A percentile compares a stretch with the other conserved stretches of the same genome.
Conservation (phyloP, 2,797 vertebrate species). For the Dermochelys coriacea region DNA sequence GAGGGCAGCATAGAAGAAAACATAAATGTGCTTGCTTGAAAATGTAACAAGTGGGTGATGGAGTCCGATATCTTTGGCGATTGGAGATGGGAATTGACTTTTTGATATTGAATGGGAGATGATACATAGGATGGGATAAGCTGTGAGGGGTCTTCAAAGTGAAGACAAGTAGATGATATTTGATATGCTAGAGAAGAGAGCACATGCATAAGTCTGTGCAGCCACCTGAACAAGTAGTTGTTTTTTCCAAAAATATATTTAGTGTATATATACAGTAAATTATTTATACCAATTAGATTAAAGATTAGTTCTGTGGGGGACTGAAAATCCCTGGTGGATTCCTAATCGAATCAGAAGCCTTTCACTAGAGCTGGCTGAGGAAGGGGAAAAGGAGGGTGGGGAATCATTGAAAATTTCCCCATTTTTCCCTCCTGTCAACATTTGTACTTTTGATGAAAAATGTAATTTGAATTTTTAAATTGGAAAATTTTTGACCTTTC, state of each 20-base stretch:
- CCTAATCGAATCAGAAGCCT: background rate
- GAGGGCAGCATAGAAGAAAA: background rate
- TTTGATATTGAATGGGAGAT: background rate
- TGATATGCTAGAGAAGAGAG: background rate
- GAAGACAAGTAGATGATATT: background rate
- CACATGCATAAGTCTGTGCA: background rate
- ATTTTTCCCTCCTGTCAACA: background rate
- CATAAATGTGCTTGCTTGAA: background rate
- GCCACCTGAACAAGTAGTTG: background rate
- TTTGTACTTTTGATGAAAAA: background rate
- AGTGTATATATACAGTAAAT: rapidly evolving
- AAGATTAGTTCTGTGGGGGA: background rate
- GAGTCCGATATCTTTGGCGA: background rate
- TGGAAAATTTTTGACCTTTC: constrained; percentile 46
- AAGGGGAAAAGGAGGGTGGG: too few species aligned
- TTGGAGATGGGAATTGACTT: background rate
- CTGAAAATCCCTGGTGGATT: background rate
- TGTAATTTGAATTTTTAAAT: background rate
- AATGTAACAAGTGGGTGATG: background rate
- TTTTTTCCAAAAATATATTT: background rate
- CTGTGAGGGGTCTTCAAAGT: background rate
- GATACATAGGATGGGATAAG: background rate
- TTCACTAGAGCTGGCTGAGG: background rate
- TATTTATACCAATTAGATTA: background rate
- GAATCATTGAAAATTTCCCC: background rate